phyloP scores from a whole-genome alignment of 2,888 invertebrate genomes.

The Cryptocephalus primarius region DNA sequence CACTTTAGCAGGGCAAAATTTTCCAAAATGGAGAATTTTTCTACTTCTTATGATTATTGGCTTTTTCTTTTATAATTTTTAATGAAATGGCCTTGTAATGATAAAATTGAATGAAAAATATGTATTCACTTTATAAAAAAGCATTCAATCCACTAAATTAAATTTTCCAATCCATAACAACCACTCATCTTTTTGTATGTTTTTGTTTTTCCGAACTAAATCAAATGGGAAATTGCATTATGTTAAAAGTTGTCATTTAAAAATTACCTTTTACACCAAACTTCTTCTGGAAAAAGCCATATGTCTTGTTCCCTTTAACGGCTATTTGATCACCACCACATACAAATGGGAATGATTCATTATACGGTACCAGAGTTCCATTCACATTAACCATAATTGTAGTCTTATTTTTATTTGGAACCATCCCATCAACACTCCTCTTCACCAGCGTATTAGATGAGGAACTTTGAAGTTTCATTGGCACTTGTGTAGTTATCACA shows the following conservation, averaged over 20 bases:
- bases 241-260: not conserved
- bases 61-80: too few relatives aligned
- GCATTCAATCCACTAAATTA: too few relatives aligned
- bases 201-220: too few relatives aligned
- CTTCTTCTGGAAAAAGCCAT: conserved; percentile 59
- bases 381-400: conserved; percentile 25
- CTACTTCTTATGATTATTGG: too few relatives aligned
- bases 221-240: too few relatives aligned
- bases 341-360: conserved; percentile 38
- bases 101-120: too few relatives aligned
- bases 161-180: too few relatives aligned
- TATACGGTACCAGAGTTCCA: conserved; percentile 24
- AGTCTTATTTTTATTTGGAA: not conserved
- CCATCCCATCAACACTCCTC: conserved; percentile 8
- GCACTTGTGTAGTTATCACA: conserved; percentile 8
- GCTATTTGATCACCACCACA: conserved; percentile 54
- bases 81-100: too few relatives aligned
- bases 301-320: conserved; percentile 53
- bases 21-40: too few relatives aligned
- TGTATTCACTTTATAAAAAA: too few relatives aligned
- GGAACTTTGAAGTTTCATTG: conserved; percentile 2
- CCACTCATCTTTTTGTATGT: too few relatives aligned
- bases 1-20: too few relatives aligned
- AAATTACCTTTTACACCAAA: conserved; percentile 57
- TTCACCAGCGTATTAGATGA: conserved; percentile 10